phyloP scores from a whole-genome alignment of 2,797 vertebrate genomes.

The Luscinia megarhynchos region DNA sequence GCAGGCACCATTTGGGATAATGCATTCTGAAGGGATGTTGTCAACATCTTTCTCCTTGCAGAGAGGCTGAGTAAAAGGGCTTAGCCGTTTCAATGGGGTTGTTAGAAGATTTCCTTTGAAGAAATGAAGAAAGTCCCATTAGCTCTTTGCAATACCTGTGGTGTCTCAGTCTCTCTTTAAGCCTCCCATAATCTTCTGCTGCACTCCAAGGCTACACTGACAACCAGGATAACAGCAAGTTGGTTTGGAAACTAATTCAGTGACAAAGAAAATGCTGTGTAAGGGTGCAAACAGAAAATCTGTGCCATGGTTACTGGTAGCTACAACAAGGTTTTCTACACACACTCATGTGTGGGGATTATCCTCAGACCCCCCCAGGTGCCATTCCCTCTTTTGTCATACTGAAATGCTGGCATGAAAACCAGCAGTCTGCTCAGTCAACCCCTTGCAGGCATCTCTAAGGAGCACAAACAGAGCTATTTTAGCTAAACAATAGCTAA shows the following conservation, averaged over 20 bases:
- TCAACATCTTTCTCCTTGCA: conserved; percentile 11
- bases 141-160: neutral
- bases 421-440: neutral
- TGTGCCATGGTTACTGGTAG: conserved; percentile 15
- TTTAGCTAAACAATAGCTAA: too few relatives aligned
- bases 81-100: neutral
- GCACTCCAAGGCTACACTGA: neutral
- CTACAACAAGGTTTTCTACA: conserved; percentile 18
- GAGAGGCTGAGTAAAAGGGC: neutral
- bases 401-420: neutral
- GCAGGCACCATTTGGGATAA: neutral
- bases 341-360: neutral
- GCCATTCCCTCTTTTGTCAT: neutral
- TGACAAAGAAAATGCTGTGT: conserved; percentile 16
- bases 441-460: neutral
- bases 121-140: neutral
- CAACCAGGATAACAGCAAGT: neutral
- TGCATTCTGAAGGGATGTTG: neutral
- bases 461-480: neutral
- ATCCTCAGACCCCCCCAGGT: neutral
- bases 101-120: neutral
- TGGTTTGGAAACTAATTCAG: neutral
- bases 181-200: neutral
- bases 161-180: neutral
- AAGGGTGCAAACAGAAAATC: conserved; percentile 15